phyloP scores from a whole-genome alignment of 30 jellyfish, hydroid and myxozoan species.

The Cassiopea andromeda region DNA sequence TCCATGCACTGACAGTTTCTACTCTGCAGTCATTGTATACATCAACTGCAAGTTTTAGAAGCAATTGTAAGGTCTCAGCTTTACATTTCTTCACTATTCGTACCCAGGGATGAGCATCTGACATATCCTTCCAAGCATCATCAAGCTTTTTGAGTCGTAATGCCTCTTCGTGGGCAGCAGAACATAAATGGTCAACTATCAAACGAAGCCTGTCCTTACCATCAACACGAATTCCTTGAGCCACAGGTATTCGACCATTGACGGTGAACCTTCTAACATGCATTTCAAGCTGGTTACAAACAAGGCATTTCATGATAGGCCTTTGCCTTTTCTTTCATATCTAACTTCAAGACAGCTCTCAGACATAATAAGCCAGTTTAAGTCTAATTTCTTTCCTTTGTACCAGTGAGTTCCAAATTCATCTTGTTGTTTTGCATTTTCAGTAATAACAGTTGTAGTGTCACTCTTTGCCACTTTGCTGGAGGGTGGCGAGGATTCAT shows the following conservation, averaged over 20 bases:
- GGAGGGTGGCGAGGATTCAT: too few species aligned
- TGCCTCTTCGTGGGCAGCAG: neutral
- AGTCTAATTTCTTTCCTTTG: too few species aligned
- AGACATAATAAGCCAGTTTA: too few species aligned
- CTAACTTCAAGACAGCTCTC: too few species aligned
- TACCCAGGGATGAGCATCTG: neutral
- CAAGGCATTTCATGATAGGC: too few species aligned
- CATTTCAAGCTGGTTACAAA: too few species aligned
- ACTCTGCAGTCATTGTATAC: constrained; percentile 34
- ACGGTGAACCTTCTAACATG: too few species aligned
- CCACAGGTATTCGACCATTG: neutral
- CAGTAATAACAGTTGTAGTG: too few species aligned
- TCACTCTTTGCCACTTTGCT: too few species aligned
- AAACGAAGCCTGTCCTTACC: neutral
- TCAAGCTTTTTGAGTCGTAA: neutral
- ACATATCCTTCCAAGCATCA: neutral
- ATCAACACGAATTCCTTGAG: neutral
- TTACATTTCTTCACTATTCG: neutral
- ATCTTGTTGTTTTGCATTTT: too few species aligned
- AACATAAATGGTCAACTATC: neutral
- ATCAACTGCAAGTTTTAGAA: constrained; percentile 37
- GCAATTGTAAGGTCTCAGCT: neutral
- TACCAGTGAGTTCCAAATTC: too few species aligned
- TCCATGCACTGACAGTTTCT: constrained; percentile 41
- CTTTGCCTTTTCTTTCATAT: too few species aligned